These are phyloP conservation scores for Ispidina picta DNA, from an alignment of 2,797 vertebrate genomes.

Conservation along the genomic window DNA sequence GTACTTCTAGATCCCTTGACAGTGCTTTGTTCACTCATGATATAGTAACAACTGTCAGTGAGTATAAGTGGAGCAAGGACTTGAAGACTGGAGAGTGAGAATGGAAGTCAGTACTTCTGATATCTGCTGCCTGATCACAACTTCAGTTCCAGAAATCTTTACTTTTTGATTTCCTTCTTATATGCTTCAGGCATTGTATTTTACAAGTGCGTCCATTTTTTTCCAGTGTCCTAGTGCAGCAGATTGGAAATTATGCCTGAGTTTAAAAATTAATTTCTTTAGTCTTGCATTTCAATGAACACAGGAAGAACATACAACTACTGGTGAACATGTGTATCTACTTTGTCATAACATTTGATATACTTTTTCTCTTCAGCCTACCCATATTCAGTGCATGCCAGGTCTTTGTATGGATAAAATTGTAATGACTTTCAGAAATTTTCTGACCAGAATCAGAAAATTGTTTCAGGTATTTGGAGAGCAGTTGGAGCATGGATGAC, in stretches of 20 bases:
- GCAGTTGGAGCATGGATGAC: not conserved
- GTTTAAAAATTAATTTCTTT: not conserved
- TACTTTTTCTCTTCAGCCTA: not conserved
- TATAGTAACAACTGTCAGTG: not conserved
- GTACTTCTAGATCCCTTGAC: not conserved
- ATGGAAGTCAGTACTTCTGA: not conserved
- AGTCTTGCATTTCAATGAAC: not conserved
- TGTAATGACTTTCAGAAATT: not conserved
- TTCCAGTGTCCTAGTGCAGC: not conserved
- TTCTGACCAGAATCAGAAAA: not conserved
- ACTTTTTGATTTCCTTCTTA: not conserved
- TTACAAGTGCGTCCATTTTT: not conserved
- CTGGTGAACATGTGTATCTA: not conserved
- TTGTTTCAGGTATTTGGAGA: not conserved
- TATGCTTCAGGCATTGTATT: not conserved
- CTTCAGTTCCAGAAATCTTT: not conserved
- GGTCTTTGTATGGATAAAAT: not conserved
- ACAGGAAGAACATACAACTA: not conserved
- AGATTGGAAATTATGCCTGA: not conserved
- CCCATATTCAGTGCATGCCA: not conserved
- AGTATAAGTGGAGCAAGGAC: not conserved
- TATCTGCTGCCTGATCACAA: not conserved
- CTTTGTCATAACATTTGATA: not conserved
- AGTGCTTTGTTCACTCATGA: not conserved
- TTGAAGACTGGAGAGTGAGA: not conserved